These are phyloP conservation scores for Chaunax sp. DNA, from an alignment of 2,797 vertebrate genomes.

Conservation along the genomic window DNA sequence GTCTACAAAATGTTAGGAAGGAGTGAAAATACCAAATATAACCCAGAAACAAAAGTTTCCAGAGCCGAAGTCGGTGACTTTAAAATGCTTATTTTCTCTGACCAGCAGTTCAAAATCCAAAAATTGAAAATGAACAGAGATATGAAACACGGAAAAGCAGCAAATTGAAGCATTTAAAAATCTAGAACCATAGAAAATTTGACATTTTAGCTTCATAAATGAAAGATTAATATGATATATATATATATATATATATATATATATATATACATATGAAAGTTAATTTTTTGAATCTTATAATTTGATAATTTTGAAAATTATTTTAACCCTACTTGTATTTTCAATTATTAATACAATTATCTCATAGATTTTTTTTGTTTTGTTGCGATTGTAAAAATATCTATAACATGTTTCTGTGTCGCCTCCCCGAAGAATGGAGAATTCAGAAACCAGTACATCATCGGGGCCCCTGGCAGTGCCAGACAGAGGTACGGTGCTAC, in stretches of 20 bases:
- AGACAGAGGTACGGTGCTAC: slow-evolving; percentile 38
- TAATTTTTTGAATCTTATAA: too few species aligned
- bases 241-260: not conserved
- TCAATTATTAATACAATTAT: not conserved
- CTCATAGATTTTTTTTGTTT: not conserved
- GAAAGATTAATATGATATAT: not conserved
- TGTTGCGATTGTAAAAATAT: not conserved
- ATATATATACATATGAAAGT: too few species aligned
- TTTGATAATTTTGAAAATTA: too few species aligned
- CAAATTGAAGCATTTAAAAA: too few species aligned
- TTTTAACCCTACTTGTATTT: not conserved
- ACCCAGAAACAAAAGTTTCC: too few species aligned
- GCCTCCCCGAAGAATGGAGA: slow-evolving; percentile 69
- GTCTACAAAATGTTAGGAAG: not conserved
- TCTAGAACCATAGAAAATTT: not conserved
- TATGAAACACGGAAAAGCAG: not conserved
- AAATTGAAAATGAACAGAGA: not conserved
- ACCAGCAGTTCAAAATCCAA: not conserved
- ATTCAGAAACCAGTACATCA: slow-evolving; percentile 53
- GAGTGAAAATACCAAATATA: not conserved
- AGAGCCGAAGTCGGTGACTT: too few species aligned
- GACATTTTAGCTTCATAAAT: not conserved
- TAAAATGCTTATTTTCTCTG: not conserved
- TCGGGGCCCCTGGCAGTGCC: slow-evolving; percentile 18
- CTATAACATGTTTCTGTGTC: slow-evolving; percentile 1